Evolutionary conservation across 2,888 invertebrate genomes (phyloP).

Genomic region (Pediacus dermestoides): DNA sequence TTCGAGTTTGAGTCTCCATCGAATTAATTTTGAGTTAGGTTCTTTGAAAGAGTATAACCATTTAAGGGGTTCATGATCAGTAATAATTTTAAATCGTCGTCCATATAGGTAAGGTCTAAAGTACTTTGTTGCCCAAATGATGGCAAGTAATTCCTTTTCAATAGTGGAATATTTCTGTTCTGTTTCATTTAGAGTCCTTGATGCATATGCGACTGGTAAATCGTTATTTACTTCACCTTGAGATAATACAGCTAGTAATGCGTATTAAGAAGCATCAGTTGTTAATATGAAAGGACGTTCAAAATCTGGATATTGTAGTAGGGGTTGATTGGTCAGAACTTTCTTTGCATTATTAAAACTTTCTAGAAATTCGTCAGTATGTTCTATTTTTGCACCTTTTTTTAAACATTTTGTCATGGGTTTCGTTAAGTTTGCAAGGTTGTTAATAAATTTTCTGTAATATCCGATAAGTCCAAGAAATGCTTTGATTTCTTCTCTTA

Average conservation of each 20-base stretch:
- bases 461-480: no score
- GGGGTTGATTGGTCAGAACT: conserved; percentile 15
- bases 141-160: conserved; percentile 29
- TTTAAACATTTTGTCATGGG: no score
- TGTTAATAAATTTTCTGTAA: no score
- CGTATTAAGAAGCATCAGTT: conserved; percentile 28
- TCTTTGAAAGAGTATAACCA: conserved; percentile 31
- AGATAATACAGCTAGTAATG: conserved; percentile 25
- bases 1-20: conserved; percentile 35
- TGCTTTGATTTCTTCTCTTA: no score
- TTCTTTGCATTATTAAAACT: no score
- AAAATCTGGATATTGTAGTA: conserved; percentile 26
- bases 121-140: conserved; percentile 22
- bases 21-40: conserved; percentile 27
- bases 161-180: conserved; percentile 24
- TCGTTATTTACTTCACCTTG: conserved; percentile 21
- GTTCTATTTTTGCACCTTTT: no score
- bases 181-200: conserved; percentile 21
- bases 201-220: conserved; percentile 26
- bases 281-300: conserved; percentile 22
- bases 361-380: no score
- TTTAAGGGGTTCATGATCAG: conserved; percentile 37
- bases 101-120: conserved; percentile 22
- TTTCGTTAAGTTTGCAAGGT: no score
- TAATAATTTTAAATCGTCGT: conserved; percentile 34